A percentile compares a stretch with the other conserved stretches of the same genome.
phyloP scores from a whole-genome alignment of 2,888 invertebrate genomes.

The Sarcophaga rosellei region DNA sequence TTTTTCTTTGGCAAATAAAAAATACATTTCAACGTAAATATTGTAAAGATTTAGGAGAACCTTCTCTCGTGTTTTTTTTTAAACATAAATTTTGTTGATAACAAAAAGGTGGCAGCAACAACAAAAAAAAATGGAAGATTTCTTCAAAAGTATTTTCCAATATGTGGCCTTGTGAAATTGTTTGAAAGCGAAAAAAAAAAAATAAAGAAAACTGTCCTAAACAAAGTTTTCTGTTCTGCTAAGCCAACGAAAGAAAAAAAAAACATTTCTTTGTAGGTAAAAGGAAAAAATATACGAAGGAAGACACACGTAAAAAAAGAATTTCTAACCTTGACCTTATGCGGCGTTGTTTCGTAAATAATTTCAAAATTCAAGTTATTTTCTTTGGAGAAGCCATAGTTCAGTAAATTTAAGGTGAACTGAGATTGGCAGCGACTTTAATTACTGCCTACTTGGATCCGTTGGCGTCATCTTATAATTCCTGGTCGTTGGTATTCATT shows the following conservation, averaged over 20 bases:
- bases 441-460: too few species aligned
- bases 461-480: too few species aligned
- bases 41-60: slow-evolving; percentile 6
- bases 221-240: slow-evolving; percentile 18
- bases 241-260: neutral
- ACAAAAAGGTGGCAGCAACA: neutral
- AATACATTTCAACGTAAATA: neutral
- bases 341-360: too few species aligned
- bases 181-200: neutral
- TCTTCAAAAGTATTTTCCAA: neutral
- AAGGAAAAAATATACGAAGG: too few species aligned
- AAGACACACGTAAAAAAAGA: too few species aligned
- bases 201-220: neutral
- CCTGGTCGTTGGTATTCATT: too few species aligned
- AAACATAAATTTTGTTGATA: neutral
- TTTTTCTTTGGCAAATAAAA: neutral
- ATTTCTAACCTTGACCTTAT: slow-evolving; percentile 3
- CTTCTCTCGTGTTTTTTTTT: too few species aligned
- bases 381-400: too few species aligned
- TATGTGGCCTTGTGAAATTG: neutral
- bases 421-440: too few species aligned
- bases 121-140: neutral
- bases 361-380: too few species aligned
- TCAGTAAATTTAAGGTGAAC: too few species aligned
- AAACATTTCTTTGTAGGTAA: neutral